A percentile compares a stretch with the other conserved stretches of the same genome.
Evolutionary conservation across 2,888 invertebrate genomes (phyloP).

Genomic region (Eretmocerus hayati): DNA sequence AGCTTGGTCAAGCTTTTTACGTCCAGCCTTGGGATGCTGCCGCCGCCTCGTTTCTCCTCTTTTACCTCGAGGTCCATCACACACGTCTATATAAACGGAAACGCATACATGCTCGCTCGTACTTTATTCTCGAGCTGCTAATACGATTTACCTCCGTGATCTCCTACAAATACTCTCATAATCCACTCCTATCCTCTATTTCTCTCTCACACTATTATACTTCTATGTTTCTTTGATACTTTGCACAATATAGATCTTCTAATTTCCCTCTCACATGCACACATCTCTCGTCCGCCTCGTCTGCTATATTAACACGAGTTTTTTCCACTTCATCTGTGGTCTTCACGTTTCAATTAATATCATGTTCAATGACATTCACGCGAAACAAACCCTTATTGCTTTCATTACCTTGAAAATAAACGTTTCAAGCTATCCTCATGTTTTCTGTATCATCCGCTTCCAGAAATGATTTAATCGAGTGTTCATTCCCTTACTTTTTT

Average conservation of each 20-base stretch:
- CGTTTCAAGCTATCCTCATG: not conserved
- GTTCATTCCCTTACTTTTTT: too few species aligned
- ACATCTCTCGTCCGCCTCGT: not conserved
- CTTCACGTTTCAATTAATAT: conserved; percentile 13
- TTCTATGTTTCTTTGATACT: not conserved
- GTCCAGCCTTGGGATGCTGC: not conserved
- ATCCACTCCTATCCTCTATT: not conserved
- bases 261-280: not conserved
- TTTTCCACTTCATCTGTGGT: conserved; percentile 14
- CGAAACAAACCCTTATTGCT: not conserved
- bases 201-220: not conserved
- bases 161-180: not conserved
- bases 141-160: not conserved
- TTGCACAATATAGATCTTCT: conserved; percentile 11
- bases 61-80: not conserved
- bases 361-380: conserved; percentile 12
- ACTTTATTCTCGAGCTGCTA: not conserved
- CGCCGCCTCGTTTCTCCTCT: not conserved
- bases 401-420: not conserved
- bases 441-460: conserved; percentile 7
- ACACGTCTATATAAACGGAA: not conserved
- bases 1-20: not conserved
- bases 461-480: too few species aligned
- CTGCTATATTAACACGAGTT: conserved; percentile 11
- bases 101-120: not conserved